Evolutionary conservation across 2,113 vertebrate species (phyloP).

Genomic region (Melanerpes aurifrons): DNA sequence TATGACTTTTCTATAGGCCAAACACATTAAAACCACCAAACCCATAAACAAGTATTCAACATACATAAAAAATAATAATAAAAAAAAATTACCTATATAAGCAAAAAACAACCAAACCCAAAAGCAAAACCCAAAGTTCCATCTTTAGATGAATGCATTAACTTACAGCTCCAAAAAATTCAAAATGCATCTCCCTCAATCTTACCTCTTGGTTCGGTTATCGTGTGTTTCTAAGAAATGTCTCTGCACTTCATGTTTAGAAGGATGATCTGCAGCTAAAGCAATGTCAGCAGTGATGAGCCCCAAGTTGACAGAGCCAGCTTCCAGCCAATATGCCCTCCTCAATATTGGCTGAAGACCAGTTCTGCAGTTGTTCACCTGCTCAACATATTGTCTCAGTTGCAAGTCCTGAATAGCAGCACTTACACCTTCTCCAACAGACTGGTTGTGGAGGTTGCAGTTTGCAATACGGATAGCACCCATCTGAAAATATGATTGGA

Average conservation of each 20-base stretch:
- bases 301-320: conserved; percentile 91
- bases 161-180: neutral
- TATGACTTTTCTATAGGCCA: neutral
- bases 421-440: conserved; percentile 94
- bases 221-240: conserved; percentile 94
- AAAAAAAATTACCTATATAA: neutral
- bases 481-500: conserved; percentile 76
- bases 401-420: conserved; percentile 92
- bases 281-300: conserved; percentile 95
- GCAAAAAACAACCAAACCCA: neutral
- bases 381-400: conserved; percentile 91
- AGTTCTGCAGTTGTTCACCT: conserved; percentile 78
- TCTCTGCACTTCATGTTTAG: conserved; percentile 94
- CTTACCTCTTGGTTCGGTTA: conserved; percentile 89
- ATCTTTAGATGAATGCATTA: neutral
- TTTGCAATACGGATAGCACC: conserved; percentile 88
- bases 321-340: conserved; percentile 94
- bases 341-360: conserved; percentile 87
- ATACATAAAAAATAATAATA: neutral
- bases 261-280: conserved; percentile 91
- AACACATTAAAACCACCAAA: neutral
- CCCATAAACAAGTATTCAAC: neutral
- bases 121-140: neutral
- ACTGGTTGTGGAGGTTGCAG: conserved; percentile 97
- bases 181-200: neutral